Conservation (phyloP, 2,797 vertebrate species). For the Sebastes hubbsi region DNA sequence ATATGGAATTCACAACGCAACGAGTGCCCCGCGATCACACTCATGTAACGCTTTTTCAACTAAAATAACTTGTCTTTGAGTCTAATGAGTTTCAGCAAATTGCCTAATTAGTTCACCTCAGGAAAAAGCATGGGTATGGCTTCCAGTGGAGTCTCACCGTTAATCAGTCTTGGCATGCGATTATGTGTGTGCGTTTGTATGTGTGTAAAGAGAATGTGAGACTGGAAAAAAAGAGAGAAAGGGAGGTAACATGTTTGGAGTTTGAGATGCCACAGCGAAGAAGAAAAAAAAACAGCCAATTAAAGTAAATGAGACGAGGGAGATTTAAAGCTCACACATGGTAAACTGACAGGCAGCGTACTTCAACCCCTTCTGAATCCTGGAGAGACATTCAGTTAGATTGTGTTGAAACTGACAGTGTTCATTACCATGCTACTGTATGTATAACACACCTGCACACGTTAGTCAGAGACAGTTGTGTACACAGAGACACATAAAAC, state of each 20-base stretch:
- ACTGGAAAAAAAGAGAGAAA: not conserved
- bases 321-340: conserved; percentile 5
- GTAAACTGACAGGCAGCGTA: not conserved
- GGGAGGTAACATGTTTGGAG: not conserved
- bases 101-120: conserved; percentile 34
- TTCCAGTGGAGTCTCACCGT: conserved; percentile 18
- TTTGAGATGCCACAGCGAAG: not conserved
- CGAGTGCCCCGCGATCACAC: not conserved
- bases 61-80: conserved; percentile 2
- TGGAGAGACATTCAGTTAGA: not conserved
- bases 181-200: not conserved
- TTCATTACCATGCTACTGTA: not conserved
- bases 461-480: not conserved
- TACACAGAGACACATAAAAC: not conserved
- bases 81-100: conserved; percentile 37
- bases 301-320: not conserved
- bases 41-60: not conserved
- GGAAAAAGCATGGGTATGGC: conserved; percentile 1
- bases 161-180: not conserved
- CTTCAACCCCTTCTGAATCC: conserved; percentile 3
- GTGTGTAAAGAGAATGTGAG: not conserved
- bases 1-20: not conserved
- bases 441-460: not conserved
- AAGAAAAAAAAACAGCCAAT: not conserved
- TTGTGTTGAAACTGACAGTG: not conserved